These are phyloP conservation scores for Ophioninae sp. DNA, from an alignment of 2,888 invertebrate species.

Conservation along the genomic window DNA sequence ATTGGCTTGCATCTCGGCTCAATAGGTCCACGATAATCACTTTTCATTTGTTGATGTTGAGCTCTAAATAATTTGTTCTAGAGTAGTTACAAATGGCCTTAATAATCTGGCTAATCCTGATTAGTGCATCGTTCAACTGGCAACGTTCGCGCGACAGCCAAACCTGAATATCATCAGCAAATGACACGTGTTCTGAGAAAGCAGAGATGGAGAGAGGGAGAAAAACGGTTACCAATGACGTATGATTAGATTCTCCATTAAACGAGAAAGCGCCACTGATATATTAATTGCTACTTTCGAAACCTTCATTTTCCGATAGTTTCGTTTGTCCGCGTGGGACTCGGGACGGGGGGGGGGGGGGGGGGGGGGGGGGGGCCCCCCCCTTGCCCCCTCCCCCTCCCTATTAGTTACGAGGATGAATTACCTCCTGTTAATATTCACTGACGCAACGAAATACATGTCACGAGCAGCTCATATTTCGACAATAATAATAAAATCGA, in stretches of 20 bases:
- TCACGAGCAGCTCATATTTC: neutral
- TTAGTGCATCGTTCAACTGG: no score
- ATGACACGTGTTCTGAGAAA: no score
- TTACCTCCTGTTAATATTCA: neutral
- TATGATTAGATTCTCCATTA: constrained; percentile 56
- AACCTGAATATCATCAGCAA: no score
- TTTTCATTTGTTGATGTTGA: neutral
- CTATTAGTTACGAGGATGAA: constrained; percentile 41
- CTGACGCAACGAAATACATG: neutral
- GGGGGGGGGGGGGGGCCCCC: neutral
- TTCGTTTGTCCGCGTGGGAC: no score
- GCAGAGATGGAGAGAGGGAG: no score
- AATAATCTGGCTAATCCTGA: no score
- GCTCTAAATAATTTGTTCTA: neutral
- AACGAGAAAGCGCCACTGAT: constrained; percentile 44
- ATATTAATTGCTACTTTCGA: neutral
- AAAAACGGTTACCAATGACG: constrained; percentile 15
- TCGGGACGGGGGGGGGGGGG: neutral
- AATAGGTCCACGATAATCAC: no score
- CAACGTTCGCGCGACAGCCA: no score
- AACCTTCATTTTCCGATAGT: no score
- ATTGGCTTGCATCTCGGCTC: no score
- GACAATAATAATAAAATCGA: neutral
- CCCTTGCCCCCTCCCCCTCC: constrained; percentile 39
- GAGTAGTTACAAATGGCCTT: neutral